Percentiles rank a stretch among this genome's conserved stretches.
These are phyloP conservation scores for Cacajao melanocephalus DNA, from an alignment of 2,797 vertebrate species.

Conservation along the genomic window DNA sequence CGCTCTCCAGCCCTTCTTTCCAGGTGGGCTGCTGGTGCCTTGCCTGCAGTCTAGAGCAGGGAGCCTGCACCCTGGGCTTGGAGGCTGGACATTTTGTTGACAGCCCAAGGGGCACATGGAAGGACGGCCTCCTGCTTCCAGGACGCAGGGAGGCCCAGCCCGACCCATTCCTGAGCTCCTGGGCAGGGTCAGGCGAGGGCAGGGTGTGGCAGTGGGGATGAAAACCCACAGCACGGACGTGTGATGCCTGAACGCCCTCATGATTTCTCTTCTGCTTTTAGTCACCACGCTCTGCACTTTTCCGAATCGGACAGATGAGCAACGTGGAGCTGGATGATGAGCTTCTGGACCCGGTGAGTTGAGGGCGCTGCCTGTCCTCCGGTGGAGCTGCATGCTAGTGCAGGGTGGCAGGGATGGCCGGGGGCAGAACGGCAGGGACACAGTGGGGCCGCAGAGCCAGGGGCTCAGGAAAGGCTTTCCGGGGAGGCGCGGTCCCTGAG, in stretches of 20 bases:
- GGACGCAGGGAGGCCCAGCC: neutral
- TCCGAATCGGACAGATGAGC: slow-evolving; percentile 93
- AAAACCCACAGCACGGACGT: neutral
- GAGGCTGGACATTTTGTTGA: neutral
- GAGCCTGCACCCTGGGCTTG: accelerated
- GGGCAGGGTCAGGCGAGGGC: neutral
- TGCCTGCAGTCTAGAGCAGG: neutral
- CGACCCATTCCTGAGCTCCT: neutral
- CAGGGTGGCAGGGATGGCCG: neutral
- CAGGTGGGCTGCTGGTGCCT: neutral
- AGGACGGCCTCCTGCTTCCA: neutral
- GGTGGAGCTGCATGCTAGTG: neutral
- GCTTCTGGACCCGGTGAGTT: slow-evolving; percentile 82
- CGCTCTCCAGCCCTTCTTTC: neutral
- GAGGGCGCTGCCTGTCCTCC: neutral
- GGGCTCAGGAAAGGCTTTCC: neutral
- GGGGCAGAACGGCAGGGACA: neutral
- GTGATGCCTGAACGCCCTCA: neutral
- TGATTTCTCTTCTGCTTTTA: slow-evolving; percentile 52
- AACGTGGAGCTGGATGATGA: slow-evolving; percentile 95
- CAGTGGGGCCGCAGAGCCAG: neutral
- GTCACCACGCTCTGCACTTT: slow-evolving; percentile 81
- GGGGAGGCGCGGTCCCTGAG: neutral
- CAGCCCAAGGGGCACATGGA: neutral
- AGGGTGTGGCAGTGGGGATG: accelerated